Conservation (phyloP, 2,113 vertebrate genomes). For the Pachycephala philippinensis region DNA sequence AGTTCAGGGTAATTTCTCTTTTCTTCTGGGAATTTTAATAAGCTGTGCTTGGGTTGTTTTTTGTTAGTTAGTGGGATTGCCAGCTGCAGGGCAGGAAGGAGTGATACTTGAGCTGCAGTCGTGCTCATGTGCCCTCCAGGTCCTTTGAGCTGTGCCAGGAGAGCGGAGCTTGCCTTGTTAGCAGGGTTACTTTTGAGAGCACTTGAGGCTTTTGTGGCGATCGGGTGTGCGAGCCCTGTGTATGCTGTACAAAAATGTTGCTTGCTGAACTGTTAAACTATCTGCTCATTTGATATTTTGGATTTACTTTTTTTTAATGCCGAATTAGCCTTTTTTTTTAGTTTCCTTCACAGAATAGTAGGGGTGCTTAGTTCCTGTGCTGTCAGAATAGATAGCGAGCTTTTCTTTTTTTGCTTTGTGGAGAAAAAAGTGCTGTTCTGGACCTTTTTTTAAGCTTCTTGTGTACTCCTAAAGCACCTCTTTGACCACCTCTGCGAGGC, state of each 20-base stretch:
- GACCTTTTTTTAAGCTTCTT: neutral
- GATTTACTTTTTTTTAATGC: neutral
- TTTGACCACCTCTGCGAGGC: neutral
- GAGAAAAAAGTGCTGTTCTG: neutral
- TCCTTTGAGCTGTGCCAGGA: neutral
- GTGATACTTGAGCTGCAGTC: neutral
- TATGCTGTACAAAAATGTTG: neutral
- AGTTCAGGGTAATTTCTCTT: neutral
- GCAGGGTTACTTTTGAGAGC: neutral
- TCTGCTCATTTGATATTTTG: neutral
- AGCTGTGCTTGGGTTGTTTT: neutral
- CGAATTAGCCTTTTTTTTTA: neutral
- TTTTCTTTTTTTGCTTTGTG: neutral
- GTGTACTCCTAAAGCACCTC: neutral
- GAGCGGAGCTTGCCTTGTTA: neutral
- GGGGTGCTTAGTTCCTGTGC: neutral
- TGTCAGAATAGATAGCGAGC: neutral
- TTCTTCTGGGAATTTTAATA: neutral
- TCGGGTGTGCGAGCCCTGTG: neutral
- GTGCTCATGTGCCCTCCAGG: neutral
- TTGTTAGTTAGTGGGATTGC: neutral
- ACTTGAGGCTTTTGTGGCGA: neutral
- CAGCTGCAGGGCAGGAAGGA: neutral
- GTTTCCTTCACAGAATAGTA: neutral
- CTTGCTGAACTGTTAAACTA: neutral